These are phyloP conservation scores for Neosilurus mollespiculum DNA, from an alignment of 2,797 vertebrate species.

Conservation along the genomic window DNA sequence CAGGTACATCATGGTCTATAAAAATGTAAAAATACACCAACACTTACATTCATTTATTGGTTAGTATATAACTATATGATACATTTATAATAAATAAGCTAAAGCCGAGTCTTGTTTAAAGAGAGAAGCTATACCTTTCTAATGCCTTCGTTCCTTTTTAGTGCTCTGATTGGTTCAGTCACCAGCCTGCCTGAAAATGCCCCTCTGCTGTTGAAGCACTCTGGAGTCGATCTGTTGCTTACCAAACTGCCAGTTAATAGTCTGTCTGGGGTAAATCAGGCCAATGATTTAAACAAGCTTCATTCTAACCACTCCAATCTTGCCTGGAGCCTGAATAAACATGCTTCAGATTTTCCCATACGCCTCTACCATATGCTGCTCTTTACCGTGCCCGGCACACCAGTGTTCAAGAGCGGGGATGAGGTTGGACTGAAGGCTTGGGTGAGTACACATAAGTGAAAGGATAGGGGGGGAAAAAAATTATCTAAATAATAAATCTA, in stretches of 20 bases:
- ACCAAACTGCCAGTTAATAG: slow-evolving; percentile 58
- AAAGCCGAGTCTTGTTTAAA: background rate
- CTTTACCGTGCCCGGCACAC: slow-evolving; percentile 85
- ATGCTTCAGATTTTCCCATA: slow-evolving; percentile 57
- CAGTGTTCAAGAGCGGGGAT: slow-evolving; percentile 83
- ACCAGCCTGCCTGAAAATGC: background rate
- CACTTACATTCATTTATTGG: background rate
- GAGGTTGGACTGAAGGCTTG: slow-evolving; percentile 76
- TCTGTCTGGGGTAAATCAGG: slow-evolving; percentile 57
- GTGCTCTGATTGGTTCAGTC: slow-evolving; percentile 69
- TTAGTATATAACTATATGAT: background rate
- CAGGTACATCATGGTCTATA: background rate
- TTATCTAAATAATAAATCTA: background rate
- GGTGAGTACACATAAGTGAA: slow-evolving; percentile 21
- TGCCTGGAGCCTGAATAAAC: slow-evolving; percentile 69
- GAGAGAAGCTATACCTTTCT: background rate
- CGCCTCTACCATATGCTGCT: slow-evolving; percentile 81
- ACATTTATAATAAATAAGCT: background rate
- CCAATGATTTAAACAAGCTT: slow-evolving; percentile 22
- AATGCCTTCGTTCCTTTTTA: slow-evolving; percentile 47
- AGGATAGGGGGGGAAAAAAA: background rate
- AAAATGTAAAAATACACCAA: background rate
- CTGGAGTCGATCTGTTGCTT: slow-evolving; percentile 69
- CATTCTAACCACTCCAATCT: slow-evolving; percentile 56
- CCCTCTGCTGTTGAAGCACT: slow-evolving; percentile 62